phyloP scores from a whole-genome alignment of 1,140 invertebrate species.

The Whitmania pigra region DNA sequence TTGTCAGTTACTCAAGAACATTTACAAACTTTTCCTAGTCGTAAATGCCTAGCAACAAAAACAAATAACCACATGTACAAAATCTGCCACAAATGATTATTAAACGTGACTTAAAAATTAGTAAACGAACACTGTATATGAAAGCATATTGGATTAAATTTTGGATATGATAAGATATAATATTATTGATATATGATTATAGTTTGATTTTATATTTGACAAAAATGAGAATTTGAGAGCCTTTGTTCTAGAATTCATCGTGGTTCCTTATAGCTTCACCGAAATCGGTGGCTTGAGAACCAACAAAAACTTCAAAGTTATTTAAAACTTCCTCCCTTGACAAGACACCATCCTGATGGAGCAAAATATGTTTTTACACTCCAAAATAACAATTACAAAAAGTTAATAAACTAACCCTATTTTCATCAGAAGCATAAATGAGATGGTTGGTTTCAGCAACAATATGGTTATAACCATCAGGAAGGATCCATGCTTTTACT shows the following conservation, averaged over 20 bases:
- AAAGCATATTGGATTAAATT: no score
- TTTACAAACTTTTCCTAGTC: no score
- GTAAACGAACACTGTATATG: no score
- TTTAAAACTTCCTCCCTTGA: slow-evolving; percentile 80
- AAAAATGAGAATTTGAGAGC: no score
- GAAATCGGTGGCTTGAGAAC: slow-evolving; percentile 95
- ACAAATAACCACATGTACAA: no score
- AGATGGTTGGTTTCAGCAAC: slow-evolving; percentile 88
- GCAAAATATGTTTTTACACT: slow-evolving; percentile 13
- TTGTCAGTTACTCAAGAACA: no score
- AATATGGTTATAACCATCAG: slow-evolving; percentile 87
- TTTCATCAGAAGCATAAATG: slow-evolving; percentile 76
- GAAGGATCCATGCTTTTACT: slow-evolving; percentile 80
- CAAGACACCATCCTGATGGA: slow-evolving; percentile 62
- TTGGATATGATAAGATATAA: no score
- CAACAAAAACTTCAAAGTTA: slow-evolving; percentile 95
- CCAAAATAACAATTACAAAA: neutral
- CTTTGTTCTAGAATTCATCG: slow-evolving; percentile 49
- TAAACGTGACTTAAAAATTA: no score
- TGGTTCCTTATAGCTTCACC: slow-evolving; percentile 84
- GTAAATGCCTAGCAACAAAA: no score
- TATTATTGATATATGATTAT: no score
- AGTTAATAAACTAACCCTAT: slow-evolving; percentile 47
- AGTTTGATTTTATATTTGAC: no score
- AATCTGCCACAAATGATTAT: no score